A percentile compares a stretch with the other conserved stretches of the same genome.
These are phyloP conservation scores for Epizoanthus scotinus DNA, from an alignment of 92 coral and sea anemone species.

Conservation along the genomic window DNA sequence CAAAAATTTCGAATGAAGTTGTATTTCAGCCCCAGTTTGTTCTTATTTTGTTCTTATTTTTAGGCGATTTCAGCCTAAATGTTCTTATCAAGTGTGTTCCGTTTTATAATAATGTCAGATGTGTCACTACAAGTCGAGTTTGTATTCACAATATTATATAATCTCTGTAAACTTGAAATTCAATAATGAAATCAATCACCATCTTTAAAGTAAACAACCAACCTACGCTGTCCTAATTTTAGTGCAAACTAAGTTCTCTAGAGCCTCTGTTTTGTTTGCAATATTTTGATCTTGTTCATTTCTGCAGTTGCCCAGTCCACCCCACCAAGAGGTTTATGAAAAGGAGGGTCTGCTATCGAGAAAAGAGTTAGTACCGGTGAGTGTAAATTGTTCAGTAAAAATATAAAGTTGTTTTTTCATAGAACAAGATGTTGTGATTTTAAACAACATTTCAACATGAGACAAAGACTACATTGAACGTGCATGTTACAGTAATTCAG, in stretches of 20 bases:
- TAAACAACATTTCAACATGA: not conserved
- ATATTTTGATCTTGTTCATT: not conserved
- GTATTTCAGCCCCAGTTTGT: too few species aligned
- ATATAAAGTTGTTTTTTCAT: not conserved
- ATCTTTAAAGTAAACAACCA: slow-evolving; percentile 20
- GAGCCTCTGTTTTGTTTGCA: not conserved
- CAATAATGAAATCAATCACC: too few species aligned
- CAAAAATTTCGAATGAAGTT: too few species aligned
- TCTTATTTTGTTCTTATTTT: too few species aligned
- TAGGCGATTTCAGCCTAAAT: too few species aligned
- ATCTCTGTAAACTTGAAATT: too few species aligned
- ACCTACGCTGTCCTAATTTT: too few species aligned
- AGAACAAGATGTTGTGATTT: not conserved
- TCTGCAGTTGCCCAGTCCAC: slow-evolving; percentile 37
- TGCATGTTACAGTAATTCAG: too few species aligned
- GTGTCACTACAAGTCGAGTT: too few species aligned
- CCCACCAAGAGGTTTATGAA: slow-evolving; percentile 56
- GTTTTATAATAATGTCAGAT: too few species aligned
- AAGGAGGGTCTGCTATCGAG: slow-evolving; percentile 79
- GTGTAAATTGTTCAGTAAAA: not conserved
- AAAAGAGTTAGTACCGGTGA: slow-evolving; percentile 68
- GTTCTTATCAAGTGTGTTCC: too few species aligned
- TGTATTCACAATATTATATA: too few species aligned
- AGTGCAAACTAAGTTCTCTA: not conserved
- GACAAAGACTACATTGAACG: not conserved